phyloP scores from a whole-genome alignment of 2,797 vertebrate genomes.

The Platyrinchus mystaceus region DNA sequence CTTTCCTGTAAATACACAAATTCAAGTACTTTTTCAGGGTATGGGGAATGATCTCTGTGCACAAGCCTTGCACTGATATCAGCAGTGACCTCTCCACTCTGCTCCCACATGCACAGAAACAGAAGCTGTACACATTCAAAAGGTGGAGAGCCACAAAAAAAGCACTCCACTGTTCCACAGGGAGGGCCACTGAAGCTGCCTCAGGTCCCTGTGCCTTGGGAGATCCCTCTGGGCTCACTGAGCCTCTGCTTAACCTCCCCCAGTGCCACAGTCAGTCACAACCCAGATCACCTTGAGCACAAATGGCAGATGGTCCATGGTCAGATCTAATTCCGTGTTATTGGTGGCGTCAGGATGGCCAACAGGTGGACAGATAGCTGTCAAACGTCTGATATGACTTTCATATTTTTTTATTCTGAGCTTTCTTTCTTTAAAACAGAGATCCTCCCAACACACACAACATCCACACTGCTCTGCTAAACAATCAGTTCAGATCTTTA shows the following conservation, averaged over 20 bases:
- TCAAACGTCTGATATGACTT: slow-evolving; percentile 3
- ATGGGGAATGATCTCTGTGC: not conserved
- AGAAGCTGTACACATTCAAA: not conserved
- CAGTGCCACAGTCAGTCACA: not conserved
- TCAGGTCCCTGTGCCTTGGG: not conserved
- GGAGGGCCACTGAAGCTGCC: not conserved
- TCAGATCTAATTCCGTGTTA: not conserved
- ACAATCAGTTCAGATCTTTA: not conserved
- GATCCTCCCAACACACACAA: not conserved
- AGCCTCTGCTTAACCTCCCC: not conserved
- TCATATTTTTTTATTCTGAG: not conserved
- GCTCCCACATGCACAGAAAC: not conserved
- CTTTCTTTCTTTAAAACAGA: not conserved
- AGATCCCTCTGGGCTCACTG: not conserved
- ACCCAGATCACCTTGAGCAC: rapidly evolving
- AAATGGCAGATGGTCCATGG: not conserved
- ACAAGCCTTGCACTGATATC: not conserved
- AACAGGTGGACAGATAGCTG: slow-evolving; percentile 9
- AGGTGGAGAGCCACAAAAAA: not conserved
- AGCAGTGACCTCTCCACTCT: not conserved
- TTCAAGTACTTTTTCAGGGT: not conserved
- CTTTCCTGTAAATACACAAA: not conserved
- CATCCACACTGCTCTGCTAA: not conserved
- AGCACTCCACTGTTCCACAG: rapidly evolving
- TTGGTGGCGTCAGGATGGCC: not conserved